Conservation (phyloP, 1,140 invertebrate species). For the Cotesia chilonis region DNA sequence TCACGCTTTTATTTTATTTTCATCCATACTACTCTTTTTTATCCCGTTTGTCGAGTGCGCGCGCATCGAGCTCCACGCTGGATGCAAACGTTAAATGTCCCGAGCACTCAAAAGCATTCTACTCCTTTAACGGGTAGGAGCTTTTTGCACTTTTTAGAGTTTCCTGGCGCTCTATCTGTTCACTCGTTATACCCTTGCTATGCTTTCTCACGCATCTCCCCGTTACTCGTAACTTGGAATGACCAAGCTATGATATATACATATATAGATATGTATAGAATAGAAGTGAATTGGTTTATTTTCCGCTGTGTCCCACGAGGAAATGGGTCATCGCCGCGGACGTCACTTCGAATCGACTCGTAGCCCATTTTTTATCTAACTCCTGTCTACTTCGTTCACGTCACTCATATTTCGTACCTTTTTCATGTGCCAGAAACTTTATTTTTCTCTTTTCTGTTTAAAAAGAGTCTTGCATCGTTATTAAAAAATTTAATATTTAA, state of each 20-base stretch:
- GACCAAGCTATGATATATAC: not conserved
- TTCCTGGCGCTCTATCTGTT: not conserved
- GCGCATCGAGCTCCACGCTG: not conserved
- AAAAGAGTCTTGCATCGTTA: not conserved
- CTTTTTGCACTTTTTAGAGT: not conserved
- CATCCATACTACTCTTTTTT: not conserved
- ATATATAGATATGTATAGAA: no score
- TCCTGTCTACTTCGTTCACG: slow-evolving; percentile 16
- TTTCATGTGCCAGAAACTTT: not conserved
- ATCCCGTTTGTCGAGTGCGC: not conserved
- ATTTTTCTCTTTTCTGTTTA: not conserved
- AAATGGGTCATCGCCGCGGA: slow-evolving; percentile 22
- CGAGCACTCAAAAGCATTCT: slow-evolving; percentile 19
- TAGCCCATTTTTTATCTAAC: slow-evolving; percentile 18
- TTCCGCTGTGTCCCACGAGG: slow-evolving; percentile 7
- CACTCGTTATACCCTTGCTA: not conserved
- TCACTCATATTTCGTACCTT: slow-evolving; percentile 14
- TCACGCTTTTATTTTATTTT: slow-evolving; percentile 8
- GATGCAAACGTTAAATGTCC: slow-evolving; percentile 22
- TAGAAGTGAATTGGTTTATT: slow-evolving; percentile 24
- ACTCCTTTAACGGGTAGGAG: not conserved
- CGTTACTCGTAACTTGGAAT: not conserved
- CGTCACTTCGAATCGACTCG: slow-evolving; percentile 24
- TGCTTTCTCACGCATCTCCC: slow-evolving; percentile 3
- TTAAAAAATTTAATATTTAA: not conserved